These are phyloP conservation scores for Zoroaster sp. DNA, from an alignment of 53 echinoderm and acorn worm species.

Conservation along the genomic window DNA sequence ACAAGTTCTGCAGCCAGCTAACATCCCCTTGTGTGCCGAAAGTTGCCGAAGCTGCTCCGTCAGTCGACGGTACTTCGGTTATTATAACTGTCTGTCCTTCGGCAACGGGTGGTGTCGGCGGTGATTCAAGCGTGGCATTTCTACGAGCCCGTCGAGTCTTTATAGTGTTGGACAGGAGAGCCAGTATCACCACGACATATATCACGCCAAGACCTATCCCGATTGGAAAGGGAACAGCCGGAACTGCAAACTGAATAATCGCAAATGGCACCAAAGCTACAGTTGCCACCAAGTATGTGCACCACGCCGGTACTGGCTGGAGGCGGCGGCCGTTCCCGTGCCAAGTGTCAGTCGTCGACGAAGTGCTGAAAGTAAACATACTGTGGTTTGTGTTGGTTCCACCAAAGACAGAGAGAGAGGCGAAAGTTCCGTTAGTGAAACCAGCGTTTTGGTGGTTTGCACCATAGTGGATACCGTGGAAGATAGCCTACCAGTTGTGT, in stretches of 20 bases:
- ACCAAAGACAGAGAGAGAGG: neutral
- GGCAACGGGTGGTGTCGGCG: neutral
- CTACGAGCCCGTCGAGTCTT: neutral
- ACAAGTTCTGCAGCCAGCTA: no score
- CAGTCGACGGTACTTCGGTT: neutral
- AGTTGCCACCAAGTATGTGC: neutral
- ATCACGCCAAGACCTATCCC: neutral
- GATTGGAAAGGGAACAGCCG: neutral
- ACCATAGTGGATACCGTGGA: neutral
- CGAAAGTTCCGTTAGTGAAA: neutral
- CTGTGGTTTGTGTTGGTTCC: neutral
- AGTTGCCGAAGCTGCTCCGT: neutral
- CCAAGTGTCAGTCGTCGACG: neutral
- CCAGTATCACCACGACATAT: neutral
- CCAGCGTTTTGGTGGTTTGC: neutral
- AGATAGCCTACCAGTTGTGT: neutral
- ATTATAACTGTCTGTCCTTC: neutral
- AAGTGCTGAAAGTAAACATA: neutral
- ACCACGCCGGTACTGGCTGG: neutral
- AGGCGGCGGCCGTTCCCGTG: no score
- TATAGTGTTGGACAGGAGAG: neutral
- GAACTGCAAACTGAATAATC: neutral
- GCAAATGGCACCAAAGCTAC: neutral
- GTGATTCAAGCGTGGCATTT: neutral
- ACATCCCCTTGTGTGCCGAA: no score